These are phyloP conservation scores for Cassiopea xamachana DNA, from an alignment of 30 jellyfish, hydroid and myxozoan genomes.

Conservation along the genomic window DNA sequence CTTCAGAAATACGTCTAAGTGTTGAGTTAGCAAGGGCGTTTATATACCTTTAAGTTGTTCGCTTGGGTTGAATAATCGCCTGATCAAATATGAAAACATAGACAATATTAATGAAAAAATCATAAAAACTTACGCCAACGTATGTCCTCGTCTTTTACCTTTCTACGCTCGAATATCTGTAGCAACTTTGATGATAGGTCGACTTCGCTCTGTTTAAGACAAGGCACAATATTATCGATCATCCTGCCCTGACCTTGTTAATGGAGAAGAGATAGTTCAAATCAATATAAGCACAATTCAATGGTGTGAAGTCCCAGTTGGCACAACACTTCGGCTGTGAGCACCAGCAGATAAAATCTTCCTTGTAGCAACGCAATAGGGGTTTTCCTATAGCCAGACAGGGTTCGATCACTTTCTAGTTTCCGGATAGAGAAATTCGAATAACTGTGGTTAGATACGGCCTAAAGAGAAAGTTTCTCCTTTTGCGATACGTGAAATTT, in stretches of 20 bases:
- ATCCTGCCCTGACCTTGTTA: not conserved
- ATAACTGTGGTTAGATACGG: not conserved
- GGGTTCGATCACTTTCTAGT: not conserved
- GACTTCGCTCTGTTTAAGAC: constrained; percentile 4
- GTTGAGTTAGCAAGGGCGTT: no score
- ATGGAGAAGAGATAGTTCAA: not conserved
- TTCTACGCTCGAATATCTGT: not conserved
- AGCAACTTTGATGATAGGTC: not conserved
- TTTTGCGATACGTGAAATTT: not conserved
- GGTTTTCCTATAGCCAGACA: constrained; percentile 15
- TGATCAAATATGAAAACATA: not conserved
- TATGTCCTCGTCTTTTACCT: not conserved
- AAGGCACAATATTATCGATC: constrained; percentile 9
- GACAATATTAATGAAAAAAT: not conserved
- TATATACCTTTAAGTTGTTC: no score
- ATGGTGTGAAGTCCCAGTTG: constrained; percentile 10
- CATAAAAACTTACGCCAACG: not conserved
- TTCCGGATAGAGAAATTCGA: not conserved
- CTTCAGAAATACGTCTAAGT: no score
- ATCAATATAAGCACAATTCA: not conserved
- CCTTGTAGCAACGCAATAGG: not conserved
- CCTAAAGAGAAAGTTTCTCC: not conserved
- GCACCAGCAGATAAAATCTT: not conserved
- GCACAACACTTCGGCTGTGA: not conserved
- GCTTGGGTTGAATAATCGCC: not conserved